Evolutionary conservation across 1,140 invertebrate species (phyloP).

Genomic region (Maniola jurtina): DNA sequence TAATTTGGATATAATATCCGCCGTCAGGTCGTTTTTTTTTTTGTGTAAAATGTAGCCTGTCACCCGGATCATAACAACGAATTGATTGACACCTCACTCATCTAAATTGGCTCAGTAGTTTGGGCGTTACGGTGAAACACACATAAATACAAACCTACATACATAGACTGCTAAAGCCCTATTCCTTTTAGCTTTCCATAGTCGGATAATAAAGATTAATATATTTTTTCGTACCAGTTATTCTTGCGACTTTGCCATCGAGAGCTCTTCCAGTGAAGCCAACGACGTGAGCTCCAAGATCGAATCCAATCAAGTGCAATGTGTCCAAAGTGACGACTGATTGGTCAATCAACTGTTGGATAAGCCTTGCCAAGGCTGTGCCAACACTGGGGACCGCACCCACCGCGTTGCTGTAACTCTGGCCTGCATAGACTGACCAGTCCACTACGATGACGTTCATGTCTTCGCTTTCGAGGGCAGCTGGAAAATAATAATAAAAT

Average conservation of each 20-base stretch:
- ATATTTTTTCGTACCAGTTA: slow-evolving; percentile 62
- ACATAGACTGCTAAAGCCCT: too few relatives aligned
- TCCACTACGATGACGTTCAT: slow-evolving; percentile 53
- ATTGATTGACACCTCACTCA: too few relatives aligned
- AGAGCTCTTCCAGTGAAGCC: slow-evolving; percentile 88
- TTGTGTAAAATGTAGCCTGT: too few relatives aligned
- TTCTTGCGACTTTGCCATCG: slow-evolving; percentile 64
- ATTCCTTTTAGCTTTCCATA: too few relatives aligned
- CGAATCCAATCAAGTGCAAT: slow-evolving; percentile 89
- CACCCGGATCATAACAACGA: too few relatives aligned
- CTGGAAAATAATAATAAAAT: slow-evolving; percentile 32
- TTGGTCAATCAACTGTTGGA: slow-evolving; percentile 24
- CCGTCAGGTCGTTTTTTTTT: too few relatives aligned
- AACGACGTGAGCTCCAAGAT: slow-evolving; percentile 89
- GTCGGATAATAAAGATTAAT: too few relatives aligned
- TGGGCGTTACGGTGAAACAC: too few relatives aligned
- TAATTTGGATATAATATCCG: too few relatives aligned
- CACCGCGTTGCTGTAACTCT: slow-evolving; percentile 38
- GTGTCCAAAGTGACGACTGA: slow-evolving; percentile 15
- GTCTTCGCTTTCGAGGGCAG: slow-evolving; percentile 34
- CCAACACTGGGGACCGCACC: slow-evolving; percentile 45
- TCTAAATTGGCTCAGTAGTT: too few relatives aligned
- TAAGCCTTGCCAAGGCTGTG: slow-evolving; percentile 31
- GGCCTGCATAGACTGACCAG: slow-evolving; percentile 44
- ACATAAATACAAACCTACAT: too few relatives aligned